These are phyloP conservation scores for Psittacula echo DNA, from an alignment of 2,797 vertebrate genomes.

Conservation along the genomic window DNA sequence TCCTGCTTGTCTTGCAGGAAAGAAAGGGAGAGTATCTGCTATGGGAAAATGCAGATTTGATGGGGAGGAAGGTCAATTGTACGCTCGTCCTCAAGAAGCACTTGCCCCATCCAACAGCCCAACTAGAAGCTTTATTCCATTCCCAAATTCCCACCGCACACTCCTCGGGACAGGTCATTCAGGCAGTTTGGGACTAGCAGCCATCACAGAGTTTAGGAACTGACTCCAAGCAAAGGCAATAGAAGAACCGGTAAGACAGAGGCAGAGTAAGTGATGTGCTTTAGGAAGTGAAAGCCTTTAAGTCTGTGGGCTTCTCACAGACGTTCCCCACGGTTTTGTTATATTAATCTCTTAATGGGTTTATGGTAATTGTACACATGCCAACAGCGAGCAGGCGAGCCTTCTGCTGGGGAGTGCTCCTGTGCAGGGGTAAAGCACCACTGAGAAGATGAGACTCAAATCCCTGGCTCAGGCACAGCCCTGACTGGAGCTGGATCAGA, in stretches of 20 bases:
- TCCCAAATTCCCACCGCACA: not conserved
- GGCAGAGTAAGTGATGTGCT: not conserved
- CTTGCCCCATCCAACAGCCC: not conserved
- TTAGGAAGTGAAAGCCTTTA: constrained; percentile 29
- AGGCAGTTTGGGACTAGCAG: not conserved
- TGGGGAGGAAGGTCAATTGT: not conserved
- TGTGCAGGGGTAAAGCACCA: not conserved
- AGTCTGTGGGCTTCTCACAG: not conserved
- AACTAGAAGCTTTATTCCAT: not conserved
- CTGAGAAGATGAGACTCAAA: not conserved
- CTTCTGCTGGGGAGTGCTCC: not conserved
- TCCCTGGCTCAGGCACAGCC: not conserved
- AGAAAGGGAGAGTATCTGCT: not conserved
- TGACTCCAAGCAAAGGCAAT: not conserved
- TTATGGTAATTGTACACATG: constrained; percentile 27
- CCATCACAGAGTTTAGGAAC: not conserved
- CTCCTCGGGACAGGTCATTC: not conserved
- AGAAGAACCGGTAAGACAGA: not conserved
- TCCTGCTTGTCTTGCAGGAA: not conserved
- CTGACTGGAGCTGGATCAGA: not conserved
- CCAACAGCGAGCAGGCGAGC: not conserved
- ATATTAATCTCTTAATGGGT: constrained; percentile 56
- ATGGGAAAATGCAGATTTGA: not conserved
- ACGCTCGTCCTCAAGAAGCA: not conserved
- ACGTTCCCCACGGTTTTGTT: not conserved